These are phyloP conservation scores for Hozukius guyotensis DNA, from an alignment of 2,797 vertebrate genomes.

Conservation along the genomic window DNA sequence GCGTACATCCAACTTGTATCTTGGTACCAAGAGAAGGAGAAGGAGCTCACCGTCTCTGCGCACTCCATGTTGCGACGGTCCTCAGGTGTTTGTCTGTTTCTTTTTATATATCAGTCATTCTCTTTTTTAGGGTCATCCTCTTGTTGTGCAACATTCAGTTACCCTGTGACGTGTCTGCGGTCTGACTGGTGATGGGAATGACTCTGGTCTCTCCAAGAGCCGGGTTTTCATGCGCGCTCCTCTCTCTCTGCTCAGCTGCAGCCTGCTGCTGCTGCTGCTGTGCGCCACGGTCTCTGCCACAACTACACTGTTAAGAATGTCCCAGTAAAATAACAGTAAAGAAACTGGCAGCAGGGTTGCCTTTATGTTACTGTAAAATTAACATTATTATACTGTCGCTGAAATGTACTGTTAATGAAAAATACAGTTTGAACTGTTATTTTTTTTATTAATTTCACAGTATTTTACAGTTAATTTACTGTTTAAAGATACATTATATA, in stretches of 20 bases:
- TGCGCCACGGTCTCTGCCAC: constrained; percentile 58
- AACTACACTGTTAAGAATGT: constrained; percentile 2
- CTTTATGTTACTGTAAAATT: no score
- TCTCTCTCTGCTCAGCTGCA: constrained; percentile 70
- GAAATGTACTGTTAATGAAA: no score
- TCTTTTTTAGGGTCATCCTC: constrained; percentile 17
- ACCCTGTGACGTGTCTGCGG: constrained; percentile 25
- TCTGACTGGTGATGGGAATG: constrained; percentile 52
- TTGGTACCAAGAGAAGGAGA: constrained; percentile 36
- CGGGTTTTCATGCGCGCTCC: constrained; percentile 44
- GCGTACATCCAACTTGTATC: constrained; percentile 55
- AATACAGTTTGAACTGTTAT: no score
- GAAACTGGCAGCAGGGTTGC: no score
- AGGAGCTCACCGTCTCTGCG: constrained; percentile 48
- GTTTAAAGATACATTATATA: no score
- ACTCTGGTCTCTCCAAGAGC: constrained; percentile 50
- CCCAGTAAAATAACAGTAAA: no score
- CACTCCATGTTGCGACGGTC: constrained; percentile 32
- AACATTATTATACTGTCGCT: accelerated
- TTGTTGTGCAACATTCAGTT: constrained; percentile 19
- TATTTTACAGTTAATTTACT: no score
- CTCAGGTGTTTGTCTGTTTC: constrained; percentile 24
- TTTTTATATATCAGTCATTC: constrained; percentile 14
- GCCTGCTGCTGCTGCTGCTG: constrained; percentile 64
- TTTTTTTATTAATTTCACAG: no score